phyloP scores from a whole-genome alignment of 35 echinoderm and acorn worm genomes.

The Hemicentrotus pulcherrimus region DNA sequence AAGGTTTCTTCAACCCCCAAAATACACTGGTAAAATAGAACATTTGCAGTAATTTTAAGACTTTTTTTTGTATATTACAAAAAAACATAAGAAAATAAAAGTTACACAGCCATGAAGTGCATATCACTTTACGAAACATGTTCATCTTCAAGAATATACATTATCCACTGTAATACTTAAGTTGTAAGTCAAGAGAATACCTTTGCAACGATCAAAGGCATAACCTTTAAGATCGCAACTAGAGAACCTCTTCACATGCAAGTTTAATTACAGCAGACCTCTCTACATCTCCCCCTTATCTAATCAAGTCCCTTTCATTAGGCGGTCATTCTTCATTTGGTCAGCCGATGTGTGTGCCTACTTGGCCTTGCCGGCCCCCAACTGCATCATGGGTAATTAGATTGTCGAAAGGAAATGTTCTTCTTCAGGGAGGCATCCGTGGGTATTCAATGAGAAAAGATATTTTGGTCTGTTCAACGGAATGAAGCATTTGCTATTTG shows the following conservation, averaged over 20 bases:
- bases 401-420: neutral
- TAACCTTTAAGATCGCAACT: neutral
- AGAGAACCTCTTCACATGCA: neutral
- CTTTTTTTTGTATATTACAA: no score
- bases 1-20: no score
- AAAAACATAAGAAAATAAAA: no score
- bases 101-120: no score
- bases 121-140: no score
- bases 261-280: neutral
- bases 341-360: neutral
- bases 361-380: neutral
- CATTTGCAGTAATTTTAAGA: no score
- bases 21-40: no score
- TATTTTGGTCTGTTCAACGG: neutral
- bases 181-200: no score
- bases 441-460: neutral
- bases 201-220: no score
- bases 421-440: neutral
- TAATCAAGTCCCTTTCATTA: conserved; percentile 11
- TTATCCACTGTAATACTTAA: no score
- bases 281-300: neutral
- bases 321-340: conserved; percentile 1
- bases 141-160: no score
- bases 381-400: neutral
- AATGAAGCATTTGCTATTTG: neutral